Base-by-base conservation (phyloP, 2,797 vertebrate species). In the Pseudochromis fuscus region DNA sequence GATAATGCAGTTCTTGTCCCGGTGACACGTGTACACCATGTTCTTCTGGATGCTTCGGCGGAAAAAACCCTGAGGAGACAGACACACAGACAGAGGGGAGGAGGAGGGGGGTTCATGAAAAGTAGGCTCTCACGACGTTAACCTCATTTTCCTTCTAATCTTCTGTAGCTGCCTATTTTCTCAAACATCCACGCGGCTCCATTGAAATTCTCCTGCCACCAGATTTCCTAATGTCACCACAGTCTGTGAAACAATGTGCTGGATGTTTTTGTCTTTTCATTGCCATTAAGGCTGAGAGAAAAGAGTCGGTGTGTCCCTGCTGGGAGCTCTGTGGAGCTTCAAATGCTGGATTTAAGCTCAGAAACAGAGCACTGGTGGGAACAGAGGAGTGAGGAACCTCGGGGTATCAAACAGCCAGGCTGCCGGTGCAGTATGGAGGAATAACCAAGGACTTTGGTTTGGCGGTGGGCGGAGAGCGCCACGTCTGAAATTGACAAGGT, bases 1-100 rank as follows among this genome's bases (percentile, higher is more conserved):
- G 95, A 98, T 98, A 82, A 98, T 96, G 93, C 97, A 98, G 93
- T 96, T 98, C 93, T 98, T 98, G 91, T 98, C 97, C 90, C 97
- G 91, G 85, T 98, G 97, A 95, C 97, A 98, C 30, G 97, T 98
- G 93, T 98, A 98, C 92, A 98, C 95, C 97, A 98, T 98, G 94
- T 98, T 98, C 94, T 98, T 98, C 95, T 98, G 97, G 93, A 98
- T 98, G 92, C 97, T 98, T 81, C 97, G 93, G 52, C 97, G 96
- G 92, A 98, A 98, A 89, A 98, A 98, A 40, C 96, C 96, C 96
- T 98, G 91, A 48, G 92, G 93, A 89, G 66, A 81, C 61, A 81
- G 52, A 86, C 4, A 79, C 12, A 19, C n/a, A n/a, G n/a, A n/a
- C n/a, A n/a, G n/a, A n/a, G n/a, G n/a, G n/a, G n/a, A n/a, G n/a